Evolutionary conservation across 1,140 invertebrate genomes (phyloP), one percentile per base, ranked within the genome.

Genomic region (Agrypnia vestita): DNA sequence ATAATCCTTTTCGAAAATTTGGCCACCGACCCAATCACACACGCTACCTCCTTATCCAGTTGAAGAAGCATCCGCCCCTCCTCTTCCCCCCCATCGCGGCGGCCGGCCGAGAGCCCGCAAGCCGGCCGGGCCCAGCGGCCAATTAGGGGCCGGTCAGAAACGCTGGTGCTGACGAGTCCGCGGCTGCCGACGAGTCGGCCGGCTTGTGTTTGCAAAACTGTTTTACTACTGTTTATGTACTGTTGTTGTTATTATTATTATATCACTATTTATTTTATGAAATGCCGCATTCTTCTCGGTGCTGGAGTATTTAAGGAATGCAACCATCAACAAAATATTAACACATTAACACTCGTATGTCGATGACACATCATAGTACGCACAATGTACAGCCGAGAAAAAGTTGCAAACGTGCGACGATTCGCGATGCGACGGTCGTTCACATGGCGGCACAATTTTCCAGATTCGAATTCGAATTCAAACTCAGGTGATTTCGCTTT

Each of bases 21-120:
- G 49, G 11, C 49, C 11, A 51, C 11, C 49, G n/a, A 51, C 3
- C 49, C 49, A 51, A 15, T 51, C 11, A 51, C 11, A 51, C 71
- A 56, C 25, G 15, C 76, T 82, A 82, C 81, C 81, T 82, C 76
- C 79, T 77, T 19, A 82, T 82, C 81, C 81, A 82, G 21, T 69
- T 80, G 75, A 78, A 82, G 81, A 82, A 80, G 74, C 76, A 82
- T 10, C 81, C 81, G 12, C 81, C 78, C 47, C 74, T 71, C 47
- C 61, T 82, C 74, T 43, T 80, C 15, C 81, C 59, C 4, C 78
- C 81, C 78, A 80, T 79, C 12, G 15, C n/a, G 8, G n/a, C n/a
- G 11, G 64, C n/a, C n/a, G n/a, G n/a, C n/a, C n/a, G n/a, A n/a
- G n/a, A 21, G n/a, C 51, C 53, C 12, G 72, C 47, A 35, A 35